A percentile compares a stretch with the other conserved stretches of the same genome.
Conservation (phyloP, 1,140 invertebrate species). For the Coenobita brevimanus region DNA sequence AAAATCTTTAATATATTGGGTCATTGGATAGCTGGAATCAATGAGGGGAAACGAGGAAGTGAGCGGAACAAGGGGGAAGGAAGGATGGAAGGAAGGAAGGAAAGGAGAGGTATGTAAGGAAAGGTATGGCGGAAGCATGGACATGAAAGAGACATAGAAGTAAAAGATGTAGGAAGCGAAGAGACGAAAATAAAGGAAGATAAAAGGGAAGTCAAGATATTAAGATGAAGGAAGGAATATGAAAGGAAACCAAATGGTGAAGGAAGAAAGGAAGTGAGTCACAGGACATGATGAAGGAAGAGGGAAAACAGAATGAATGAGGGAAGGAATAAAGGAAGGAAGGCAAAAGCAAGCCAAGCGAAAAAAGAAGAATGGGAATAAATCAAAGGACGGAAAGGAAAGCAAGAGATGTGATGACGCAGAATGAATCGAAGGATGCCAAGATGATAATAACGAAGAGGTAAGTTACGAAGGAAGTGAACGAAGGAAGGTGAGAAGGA, state of each 20-base stretch:
- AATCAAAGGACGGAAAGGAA: neutral
- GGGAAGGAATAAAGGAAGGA: neutral
- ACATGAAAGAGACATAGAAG: neutral
- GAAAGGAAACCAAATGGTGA: neutral
- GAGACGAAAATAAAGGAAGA: neutral
- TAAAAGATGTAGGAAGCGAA: neutral
- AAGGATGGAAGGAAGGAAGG: neutral
- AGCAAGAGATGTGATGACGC: neutral
- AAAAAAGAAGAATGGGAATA: neutral
- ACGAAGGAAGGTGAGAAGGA: too few species aligned
- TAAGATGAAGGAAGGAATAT: neutral
- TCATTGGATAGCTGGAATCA: too few species aligned
- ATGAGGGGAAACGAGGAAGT: neutral
- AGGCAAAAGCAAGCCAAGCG: neutral
- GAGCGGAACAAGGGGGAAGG: too few species aligned
- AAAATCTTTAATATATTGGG: too few species aligned
- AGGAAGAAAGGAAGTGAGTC: neutral
- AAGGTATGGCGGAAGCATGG: neutral
- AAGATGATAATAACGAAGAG: neutral
- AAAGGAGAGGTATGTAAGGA: neutral
- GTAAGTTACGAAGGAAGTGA: too few species aligned
- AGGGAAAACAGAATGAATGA: neutral
- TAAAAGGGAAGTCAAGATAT: neutral
- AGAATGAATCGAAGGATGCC: neutral
- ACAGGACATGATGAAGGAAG: neutral